Conservation (phyloP, 37 sponge, comb jelly and placozoan species). For the Aplysina aerophoba region DNA sequence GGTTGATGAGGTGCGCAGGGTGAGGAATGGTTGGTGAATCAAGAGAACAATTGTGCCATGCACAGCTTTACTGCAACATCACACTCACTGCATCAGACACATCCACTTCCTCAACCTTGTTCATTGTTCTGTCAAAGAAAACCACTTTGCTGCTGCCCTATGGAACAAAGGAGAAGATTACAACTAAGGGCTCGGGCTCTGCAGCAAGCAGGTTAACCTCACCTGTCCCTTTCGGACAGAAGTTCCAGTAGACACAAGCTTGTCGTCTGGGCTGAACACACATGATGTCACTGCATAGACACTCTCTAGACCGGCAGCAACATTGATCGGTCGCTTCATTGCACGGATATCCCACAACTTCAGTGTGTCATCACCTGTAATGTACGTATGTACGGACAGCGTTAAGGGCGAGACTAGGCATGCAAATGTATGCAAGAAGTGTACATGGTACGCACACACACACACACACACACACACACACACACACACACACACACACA, state of each 20-base stretch:
- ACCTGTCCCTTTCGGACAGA: conserved; percentile 75
- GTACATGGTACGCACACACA: no score
- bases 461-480: no score
- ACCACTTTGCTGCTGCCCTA: conserved; percentile 71
- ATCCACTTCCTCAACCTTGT: conserved; percentile 54
- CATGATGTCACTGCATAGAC: conserved; percentile 83
- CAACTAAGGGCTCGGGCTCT: not conserved
- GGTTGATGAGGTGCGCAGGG: not conserved
- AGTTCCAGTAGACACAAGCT: conserved; percentile 78
- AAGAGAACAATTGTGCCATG: no score
- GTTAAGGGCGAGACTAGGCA: not conserved
- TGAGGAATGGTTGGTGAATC: not conserved
- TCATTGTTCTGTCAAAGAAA: conserved; percentile 75
- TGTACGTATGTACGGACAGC: not conserved
- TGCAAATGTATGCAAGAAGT: not conserved
- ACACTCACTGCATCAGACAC: conserved; percentile 68
- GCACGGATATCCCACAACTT: conserved; percentile 92
- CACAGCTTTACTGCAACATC: not conserved
- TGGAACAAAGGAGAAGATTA: not conserved
- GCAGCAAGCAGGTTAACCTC: not conserved
- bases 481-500: no score
- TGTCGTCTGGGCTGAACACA: conserved; percentile 94
- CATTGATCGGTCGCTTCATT: conserved; percentile 74
- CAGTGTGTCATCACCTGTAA: conserved; percentile 85
- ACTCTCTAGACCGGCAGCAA: conserved; percentile 63